Evolutionary conservation across 2,797 vertebrate species (phyloP).

Genomic region (Australoheros facetus): DNA sequence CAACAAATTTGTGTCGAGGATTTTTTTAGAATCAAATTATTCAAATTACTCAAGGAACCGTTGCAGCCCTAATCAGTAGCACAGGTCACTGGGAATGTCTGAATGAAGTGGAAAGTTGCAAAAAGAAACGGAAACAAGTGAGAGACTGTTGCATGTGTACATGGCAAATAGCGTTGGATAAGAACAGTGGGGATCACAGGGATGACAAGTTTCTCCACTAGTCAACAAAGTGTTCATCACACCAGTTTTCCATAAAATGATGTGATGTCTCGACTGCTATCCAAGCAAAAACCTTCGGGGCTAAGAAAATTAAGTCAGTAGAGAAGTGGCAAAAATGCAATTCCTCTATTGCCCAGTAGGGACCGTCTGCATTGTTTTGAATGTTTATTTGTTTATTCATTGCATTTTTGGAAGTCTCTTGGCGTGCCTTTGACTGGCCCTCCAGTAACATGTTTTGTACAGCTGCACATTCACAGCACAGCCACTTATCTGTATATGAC

Average conservation of each 20-base stretch:
- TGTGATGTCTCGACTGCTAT: no score
- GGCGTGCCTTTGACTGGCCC: neutral
- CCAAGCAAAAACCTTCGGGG: neutral
- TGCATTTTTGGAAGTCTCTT: neutral
- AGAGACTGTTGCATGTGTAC: no score
- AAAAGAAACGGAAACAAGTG: no score
- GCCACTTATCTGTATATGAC: neutral
- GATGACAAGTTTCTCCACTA: neutral
- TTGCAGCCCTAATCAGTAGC: neutral
- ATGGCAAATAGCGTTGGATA: neutral
- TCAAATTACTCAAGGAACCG: no score
- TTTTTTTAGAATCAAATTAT: no score
- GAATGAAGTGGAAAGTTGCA: accelerated
- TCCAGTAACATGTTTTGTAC: neutral
- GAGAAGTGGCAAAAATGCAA: neutral
- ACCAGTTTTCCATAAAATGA: neutral
- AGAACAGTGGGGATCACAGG: neutral
- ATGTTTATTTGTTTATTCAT: neutral
- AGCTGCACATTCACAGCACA: neutral
- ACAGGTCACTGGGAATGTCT: neutral
- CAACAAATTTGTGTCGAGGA: no score
- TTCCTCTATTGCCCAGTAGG: neutral
- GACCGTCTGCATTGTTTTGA: neutral
- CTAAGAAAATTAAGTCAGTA: neutral
- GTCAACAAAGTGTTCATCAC: neutral